Conservation (phyloP, 2,113 vertebrate species). For the mouse (Mus musculus) region GRCm39 chr7:40391501-40392000, state of each 20-base stretch:
- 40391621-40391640: constrained; percentile 42
- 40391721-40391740: constrained; percentile 66
- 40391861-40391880: neutral
- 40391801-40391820: constrained; percentile 65
- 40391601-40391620: constrained; percentile 48
- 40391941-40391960: too few species aligned
- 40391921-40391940: too few species aligned
- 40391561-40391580: neutral
- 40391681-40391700: neutral
- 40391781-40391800: constrained; percentile 1
- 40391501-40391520: too few species aligned
- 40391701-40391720: constrained; percentile 55
- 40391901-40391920: too few species aligned
- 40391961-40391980: neutral
- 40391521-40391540: neutral
- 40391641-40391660: neutral
- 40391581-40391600: neutral
- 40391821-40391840: constrained; percentile 34
- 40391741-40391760: constrained; percentile 53
- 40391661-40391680: neutral
- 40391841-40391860: constrained; percentile 36
- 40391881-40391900: neutral
- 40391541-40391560: neutral
- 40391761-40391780: constrained; percentile 20
- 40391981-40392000: neutral